A percentile compares a stretch with the other conserved stretches of the same genome.
These are phyloP conservation scores for Callocephalon fimbriatum DNA, from an alignment of 2,113 vertebrate genomes.

Conservation along the genomic window DNA sequence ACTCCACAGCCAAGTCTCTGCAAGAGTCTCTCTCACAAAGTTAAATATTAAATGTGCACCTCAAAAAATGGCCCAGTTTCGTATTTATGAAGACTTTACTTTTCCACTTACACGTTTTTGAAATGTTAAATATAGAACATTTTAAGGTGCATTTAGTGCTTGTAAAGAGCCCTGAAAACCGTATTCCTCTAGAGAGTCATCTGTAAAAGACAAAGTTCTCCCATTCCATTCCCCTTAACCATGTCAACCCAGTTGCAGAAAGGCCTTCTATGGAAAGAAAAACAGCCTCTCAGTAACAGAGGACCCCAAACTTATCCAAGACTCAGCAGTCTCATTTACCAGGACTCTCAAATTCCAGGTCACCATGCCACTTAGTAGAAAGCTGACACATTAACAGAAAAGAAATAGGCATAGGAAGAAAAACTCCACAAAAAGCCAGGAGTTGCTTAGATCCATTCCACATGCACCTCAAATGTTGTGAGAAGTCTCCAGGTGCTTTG, in stretches of 20 bases:
- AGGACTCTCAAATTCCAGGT: background rate
- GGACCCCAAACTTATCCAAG: background rate
- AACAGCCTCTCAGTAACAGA: background rate
- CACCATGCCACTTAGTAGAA: background rate
- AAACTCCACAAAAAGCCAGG: background rate
- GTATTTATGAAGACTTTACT: background rate
- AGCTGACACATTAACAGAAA: background rate
- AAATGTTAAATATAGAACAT: background rate
- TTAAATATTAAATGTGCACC: conserved; percentile 23
- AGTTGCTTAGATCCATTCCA: background rate
- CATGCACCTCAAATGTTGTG: fast-evolving
- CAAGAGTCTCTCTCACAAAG: conserved; percentile 33
- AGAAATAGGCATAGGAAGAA: background rate
- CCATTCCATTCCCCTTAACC: background rate
- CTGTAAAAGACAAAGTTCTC: background rate
- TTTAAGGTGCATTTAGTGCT: background rate
- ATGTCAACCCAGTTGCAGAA: background rate
- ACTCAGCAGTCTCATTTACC: background rate
- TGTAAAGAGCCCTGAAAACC: background rate
- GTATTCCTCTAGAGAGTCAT: background rate
- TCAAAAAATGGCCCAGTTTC: conserved; percentile 44
- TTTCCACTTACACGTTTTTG: background rate
- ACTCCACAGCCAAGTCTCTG: conserved; percentile 23
- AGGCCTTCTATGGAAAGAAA: background rate
- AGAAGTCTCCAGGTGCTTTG: background rate